Conservation (phyloP, 2,888 invertebrate species). For the Linnaemya vulpina region DNA sequence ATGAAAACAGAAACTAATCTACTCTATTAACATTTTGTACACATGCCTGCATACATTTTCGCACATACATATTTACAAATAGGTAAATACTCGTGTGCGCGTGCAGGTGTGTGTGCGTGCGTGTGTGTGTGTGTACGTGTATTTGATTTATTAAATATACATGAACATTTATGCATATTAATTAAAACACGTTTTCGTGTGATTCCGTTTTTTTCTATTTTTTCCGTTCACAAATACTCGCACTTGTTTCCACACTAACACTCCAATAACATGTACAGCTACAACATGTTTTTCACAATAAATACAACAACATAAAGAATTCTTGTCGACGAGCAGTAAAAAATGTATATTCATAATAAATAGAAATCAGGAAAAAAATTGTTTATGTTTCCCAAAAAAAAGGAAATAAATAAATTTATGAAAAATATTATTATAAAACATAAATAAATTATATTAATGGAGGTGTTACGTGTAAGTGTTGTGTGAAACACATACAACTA, state of each 20-base stretch:
- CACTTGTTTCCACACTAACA: conserved; percentile 45
- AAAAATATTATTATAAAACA: no score
- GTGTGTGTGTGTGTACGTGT: conserved; percentile 12
- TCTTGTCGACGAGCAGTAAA: background rate
- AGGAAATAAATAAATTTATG: conserved; percentile 1
- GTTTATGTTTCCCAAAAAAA: conserved; percentile 37
- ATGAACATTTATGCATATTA: conserved; percentile 57
- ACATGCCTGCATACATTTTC: background rate
- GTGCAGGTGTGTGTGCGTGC: background rate
- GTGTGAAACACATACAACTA: background rate
- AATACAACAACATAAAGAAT: conserved; percentile 24
- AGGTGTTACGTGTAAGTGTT: conserved; percentile 41
- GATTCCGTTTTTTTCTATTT: conserved; percentile 46
- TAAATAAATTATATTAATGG: conserved; percentile 26
- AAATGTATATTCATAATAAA: background rate
- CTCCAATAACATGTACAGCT: conserved; percentile 3
- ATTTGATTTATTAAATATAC: conserved; percentile 38
- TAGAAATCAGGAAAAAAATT: conserved; percentile 21
- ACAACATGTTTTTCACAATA: conserved; percentile 45
- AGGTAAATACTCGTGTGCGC: background rate
- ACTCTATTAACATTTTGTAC: conserved; percentile 34
- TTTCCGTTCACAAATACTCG: conserved; percentile 46
- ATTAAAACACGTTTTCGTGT: conserved; percentile 63
- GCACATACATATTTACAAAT: conserved; percentile 45
- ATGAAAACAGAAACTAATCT: conserved; percentile 43